Evolutionary conservation across 2,888 invertebrate genomes (phyloP).

Genomic region (Drosophila pseudotalamancana): DNA sequence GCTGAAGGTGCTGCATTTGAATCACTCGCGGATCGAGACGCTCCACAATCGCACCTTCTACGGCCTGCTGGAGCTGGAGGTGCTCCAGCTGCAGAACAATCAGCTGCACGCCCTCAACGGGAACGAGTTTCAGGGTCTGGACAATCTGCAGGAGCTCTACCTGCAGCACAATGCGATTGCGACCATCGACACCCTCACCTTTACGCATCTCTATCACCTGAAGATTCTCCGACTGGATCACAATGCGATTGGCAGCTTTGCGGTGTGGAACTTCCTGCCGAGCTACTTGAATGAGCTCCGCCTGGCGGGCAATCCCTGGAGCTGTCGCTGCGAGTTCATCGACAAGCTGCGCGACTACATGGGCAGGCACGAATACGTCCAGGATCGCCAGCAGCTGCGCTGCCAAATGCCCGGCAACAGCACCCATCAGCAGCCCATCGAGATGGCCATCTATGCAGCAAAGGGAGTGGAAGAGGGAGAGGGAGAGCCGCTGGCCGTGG

Average conservation of each 20-base stretch:
- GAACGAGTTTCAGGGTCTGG: constrained; percentile 92
- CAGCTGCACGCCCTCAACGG: constrained; percentile 91
- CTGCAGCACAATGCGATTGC: constrained; percentile 93
- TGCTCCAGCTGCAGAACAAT: constrained; percentile 95
- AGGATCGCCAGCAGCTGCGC: constrained; percentile 90
- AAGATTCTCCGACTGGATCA: constrained; percentile 93
- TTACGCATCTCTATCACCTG: constrained; percentile 91
- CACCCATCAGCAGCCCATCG: constrained; percentile 62
- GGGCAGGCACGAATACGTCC: constrained; percentile 89
- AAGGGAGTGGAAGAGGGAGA: no score
- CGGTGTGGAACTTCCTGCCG: constrained; percentile 90
- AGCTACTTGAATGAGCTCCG: constrained; percentile 88
- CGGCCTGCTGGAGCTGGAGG: constrained; percentile 91
- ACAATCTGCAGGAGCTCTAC: constrained; percentile 93
- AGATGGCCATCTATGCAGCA: constrained; percentile 73
- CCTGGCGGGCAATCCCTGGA: constrained; percentile 92
- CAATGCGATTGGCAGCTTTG: constrained; percentile 91
- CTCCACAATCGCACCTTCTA: constrained; percentile 96
- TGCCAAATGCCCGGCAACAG: constrained; percentile 86
- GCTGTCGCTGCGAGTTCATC: constrained; percentile 93
- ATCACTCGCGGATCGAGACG: constrained; percentile 93
- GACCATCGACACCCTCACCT: constrained; percentile 93
- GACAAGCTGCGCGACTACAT: constrained; percentile 92
- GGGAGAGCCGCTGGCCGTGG: constrained; percentile 65
- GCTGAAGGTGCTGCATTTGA: constrained; percentile 93